Base-by-base conservation (phyloP, 2,797 vertebrate species). In the Carapus acus region DNA sequence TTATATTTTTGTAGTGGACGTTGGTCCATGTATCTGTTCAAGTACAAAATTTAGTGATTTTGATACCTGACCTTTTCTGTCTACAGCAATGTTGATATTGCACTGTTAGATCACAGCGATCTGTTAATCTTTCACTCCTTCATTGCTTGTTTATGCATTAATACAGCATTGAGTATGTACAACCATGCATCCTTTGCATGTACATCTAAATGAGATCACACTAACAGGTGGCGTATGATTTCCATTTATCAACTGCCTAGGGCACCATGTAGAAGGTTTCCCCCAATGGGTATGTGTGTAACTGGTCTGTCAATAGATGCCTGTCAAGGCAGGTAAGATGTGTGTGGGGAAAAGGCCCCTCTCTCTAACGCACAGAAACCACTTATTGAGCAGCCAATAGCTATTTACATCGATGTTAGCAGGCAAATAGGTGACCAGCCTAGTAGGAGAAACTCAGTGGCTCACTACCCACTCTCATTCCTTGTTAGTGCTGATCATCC, bases 311-410 rank as follows among this genome's bases (percentile, higher is more conserved):
- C 93, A 90, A 94, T 98, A 94, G 88, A 71, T 86, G 88, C 79
- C 92, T 93, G 92, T 94, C 91, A 94, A 92, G 90, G 88, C 82
- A 55, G 76, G 85, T 88, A 90, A 90, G 90, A 85, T 82, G 83
- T 79, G 56, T 27, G 24, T 77, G 86, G 83, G 54, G 77, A 78
- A 85, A 88, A 86, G 88, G 78, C 84, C 82, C 82, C 82, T 91
- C 89, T 91, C 91, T 93, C 91, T 87, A 89, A 81, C 88, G 91
- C 90, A 83, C 87, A 89, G 73, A 89, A 89, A 89, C 90, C 91
- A 91, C 93, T 97, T 95, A 96, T 94, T 93, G 92, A 94, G 91
- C 93, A 96, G 93, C 94, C 94, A 94, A 95, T 94, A 96, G 91
- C 90, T 94, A 95, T 97, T 97, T 96, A 88, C 81, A 81, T 86